Percentiles rank a stretch among this genome's conserved stretches.
phyloP scores from a whole-genome alignment of 2,113 vertebrate species.

The Plotosus lineatus region DNA sequence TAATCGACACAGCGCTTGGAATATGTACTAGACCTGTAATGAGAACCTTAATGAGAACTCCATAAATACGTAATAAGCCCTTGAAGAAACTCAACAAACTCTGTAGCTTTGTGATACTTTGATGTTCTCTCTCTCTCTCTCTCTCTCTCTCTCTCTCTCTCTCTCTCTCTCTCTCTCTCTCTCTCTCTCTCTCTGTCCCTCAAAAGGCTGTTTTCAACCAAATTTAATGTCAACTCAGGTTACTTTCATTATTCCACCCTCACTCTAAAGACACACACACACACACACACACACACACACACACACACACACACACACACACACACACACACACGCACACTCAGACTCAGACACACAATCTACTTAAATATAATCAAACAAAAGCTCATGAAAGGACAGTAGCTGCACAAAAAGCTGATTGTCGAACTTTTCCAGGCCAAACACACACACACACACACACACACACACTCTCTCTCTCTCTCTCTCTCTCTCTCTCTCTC shows the following conservation, averaged over 20 bases:
- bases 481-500: too few species aligned
- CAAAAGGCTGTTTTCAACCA: background rate
- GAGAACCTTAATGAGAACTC: slow-evolving; percentile 4
- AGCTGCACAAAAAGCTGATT: background rate
- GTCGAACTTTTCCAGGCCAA: slow-evolving; percentile 11
- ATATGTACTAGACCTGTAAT: background rate
- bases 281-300: slow-evolving; percentile 17
- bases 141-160: too few species aligned
- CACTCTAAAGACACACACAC: too few species aligned
- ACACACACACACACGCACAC: slow-evolving; percentile 19
- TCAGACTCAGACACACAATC: background rate
- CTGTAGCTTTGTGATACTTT: background rate
- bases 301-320: background rate
- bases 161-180: background rate
- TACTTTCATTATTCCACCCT: slow-evolving; percentile 32
- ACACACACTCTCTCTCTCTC: background rate
- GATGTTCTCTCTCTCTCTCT: background rate
- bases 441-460: background rate
- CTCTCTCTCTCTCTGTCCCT: background rate
- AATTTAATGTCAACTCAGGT: slow-evolving; percentile 11
- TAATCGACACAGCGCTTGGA: background rate
- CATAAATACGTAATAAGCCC: background rate
- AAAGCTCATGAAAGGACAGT: slow-evolving; percentile 1
- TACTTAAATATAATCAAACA: background rate
- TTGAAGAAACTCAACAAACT: slow-evolving; percentile 11